phyloP scores from a whole-genome alignment of 2,113 vertebrate species.

The Pomatorhinus ruficollis region DNA sequence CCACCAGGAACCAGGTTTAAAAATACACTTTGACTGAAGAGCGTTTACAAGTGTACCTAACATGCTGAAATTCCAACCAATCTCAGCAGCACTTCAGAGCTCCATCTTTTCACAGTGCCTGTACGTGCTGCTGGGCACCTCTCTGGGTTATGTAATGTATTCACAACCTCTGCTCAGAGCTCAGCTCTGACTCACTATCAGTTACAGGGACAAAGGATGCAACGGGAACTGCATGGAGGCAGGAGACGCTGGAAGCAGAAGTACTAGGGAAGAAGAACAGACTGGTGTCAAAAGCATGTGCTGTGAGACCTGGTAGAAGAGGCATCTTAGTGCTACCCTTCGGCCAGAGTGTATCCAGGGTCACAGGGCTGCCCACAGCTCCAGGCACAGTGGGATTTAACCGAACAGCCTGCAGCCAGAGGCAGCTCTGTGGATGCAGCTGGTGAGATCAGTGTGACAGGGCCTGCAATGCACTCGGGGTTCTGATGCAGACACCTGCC shows the following conservation, averaged over 20 bases:
- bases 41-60: neutral
- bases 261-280: neutral
- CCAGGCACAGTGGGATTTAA: neutral
- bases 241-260: neutral
- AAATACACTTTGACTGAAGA: neutral
- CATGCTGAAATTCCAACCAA: neutral
- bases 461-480: neutral
- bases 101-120: neutral
- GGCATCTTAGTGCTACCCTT: neutral
- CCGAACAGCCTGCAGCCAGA: neutral
- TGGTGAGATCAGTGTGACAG: neutral
- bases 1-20: neutral
- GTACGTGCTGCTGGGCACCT: neutral
- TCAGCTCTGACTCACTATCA: neutral
- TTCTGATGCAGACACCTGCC: neutral
- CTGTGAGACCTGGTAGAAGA: neutral
- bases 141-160: neutral
- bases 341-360: neutral
- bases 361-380: neutral
- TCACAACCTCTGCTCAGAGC: neutral
- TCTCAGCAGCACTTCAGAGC: neutral
- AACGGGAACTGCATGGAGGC: rapidly evolving
- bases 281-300: neutral
- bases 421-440: neutral
- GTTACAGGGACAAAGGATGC: neutral